Conservation (phyloP, 2,797 vertebrate species). For the Sphaeramia orbicularis region DNA sequence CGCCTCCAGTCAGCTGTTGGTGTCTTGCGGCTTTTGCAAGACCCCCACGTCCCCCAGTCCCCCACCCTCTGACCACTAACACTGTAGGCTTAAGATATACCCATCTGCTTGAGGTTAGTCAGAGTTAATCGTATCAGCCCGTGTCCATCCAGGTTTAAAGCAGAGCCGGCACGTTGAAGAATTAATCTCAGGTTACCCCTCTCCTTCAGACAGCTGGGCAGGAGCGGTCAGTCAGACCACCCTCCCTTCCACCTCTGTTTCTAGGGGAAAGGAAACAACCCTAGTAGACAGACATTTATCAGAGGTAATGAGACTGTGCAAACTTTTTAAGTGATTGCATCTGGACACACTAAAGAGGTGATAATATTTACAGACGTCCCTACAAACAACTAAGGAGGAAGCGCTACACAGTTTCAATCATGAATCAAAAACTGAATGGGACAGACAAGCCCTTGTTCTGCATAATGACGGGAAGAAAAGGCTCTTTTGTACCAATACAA, state of each 20-base stretch:
- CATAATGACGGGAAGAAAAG: constrained; percentile 14
- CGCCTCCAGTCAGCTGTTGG: constrained; percentile 74
- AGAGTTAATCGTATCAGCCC: constrained; percentile 62
- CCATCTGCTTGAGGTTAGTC: constrained; percentile 69
- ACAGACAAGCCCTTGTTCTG: background rate
- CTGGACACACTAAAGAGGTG: constrained; percentile 20
- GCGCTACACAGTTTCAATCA: background rate
- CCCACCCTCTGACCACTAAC: constrained; percentile 6
- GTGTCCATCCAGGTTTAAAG: constrained; percentile 60
- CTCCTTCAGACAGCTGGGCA: constrained; percentile 45
- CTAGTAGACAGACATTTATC: constrained; percentile 44
- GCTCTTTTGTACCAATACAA: background rate
- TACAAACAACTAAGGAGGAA: constrained; percentile 22
- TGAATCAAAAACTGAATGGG: constrained; percentile 29
- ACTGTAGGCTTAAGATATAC: constrained; percentile 39
- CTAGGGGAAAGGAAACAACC: constrained; percentile 28
- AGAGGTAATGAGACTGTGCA: constrained; percentile 50
- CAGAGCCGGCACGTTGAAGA: constrained; percentile 41
- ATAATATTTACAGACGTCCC: constrained; percentile 52
- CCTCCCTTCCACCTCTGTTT: constrained; percentile 23
- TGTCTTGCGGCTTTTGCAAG: constrained; percentile 54
- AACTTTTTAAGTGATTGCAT: constrained; percentile 45
- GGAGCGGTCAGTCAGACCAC: constrained; percentile 25
- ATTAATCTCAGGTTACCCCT: constrained; percentile 65
- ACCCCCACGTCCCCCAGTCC: background rate